Base-by-base conservation (phyloP, 2,797 vertebrate genomes). In the Macroramphosus scolopax region DNA sequence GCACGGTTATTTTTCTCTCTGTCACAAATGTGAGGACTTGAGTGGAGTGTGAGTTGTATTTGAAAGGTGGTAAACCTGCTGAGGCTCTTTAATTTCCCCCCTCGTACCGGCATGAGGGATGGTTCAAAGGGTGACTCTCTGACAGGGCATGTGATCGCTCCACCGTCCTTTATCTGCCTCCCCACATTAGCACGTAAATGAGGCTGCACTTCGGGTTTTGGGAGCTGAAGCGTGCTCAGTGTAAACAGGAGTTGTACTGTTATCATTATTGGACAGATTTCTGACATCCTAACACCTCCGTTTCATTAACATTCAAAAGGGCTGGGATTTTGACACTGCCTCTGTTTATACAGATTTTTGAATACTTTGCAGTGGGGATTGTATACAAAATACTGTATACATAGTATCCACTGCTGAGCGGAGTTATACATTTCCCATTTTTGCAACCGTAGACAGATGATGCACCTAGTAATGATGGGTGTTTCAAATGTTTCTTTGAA, bases 131-230 rank as follows among this genome's bases (percentile, higher is more conserved):
- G 86, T 86, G 86, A 82, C 84, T 85, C 83, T 80, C 85, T 87
- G 87, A 89, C 88, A 89, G 83, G 84, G 59, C 71, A 84, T 88
- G 85, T 88, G 88, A 91, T 91, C 85, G 84, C 82, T 87, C 83
- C 83, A 83, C 79, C 68, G 67, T 83, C 84, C 87, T 90, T 90
- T 89, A 91, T 91, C 90, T 86, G 77, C 75, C 69, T 81, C 74
- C 75, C 80, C 82, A 88, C 89, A 91, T 91, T 91, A 91, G 88
- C 90, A 91, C 89, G 88, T 90, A 91, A 91, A 91, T 91, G 89
- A 91, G 88, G 87, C 85, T 81, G 87, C 84, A 87, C 86, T 88
- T 83, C 88, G 88, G 86, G 87, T 89, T 87, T 80, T 53, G 77
- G 76, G 75, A 82, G 82, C 83, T 75, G 81, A 76, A 84, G 85